Percentiles rank a stretch among this genome's conserved stretches.
These are phyloP conservation scores for Philypnodon macrostomus DNA, from an alignment of 2,797 vertebrate genomes.

Conservation along the genomic window DNA sequence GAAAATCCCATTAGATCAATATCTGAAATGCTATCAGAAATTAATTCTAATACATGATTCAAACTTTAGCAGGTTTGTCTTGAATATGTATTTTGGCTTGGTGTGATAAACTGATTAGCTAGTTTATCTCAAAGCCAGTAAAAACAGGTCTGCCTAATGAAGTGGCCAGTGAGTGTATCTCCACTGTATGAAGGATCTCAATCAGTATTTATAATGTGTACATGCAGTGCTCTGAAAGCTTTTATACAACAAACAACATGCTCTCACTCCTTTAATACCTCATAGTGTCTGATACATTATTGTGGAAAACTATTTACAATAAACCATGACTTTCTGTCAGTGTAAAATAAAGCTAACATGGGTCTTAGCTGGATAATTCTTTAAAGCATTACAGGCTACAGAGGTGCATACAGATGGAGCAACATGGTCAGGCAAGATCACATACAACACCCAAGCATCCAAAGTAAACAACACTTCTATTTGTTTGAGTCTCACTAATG, in stretches of 20 bases:
- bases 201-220: too few relatives aligned
- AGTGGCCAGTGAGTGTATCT: too few relatives aligned
- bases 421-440: constrained; percentile 24
- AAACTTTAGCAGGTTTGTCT: too few relatives aligned
- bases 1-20: too few relatives aligned
- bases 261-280: constrained; percentile 71
- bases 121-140: too few relatives aligned
- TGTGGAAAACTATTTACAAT: constrained; percentile 75
- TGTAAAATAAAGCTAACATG: constrained; percentile 59
- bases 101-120: too few relatives aligned
- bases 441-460: constrained; percentile 22
- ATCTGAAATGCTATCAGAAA: too few relatives aligned
- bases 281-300: constrained; percentile 58
- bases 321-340: constrained; percentile 53
- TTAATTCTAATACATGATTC: too few relatives aligned
- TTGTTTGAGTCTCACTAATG: constrained; percentile 8
- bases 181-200: too few relatives aligned
- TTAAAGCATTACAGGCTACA: constrained; percentile 67
- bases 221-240: too few relatives aligned
- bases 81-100: too few relatives aligned
- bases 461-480: constrained; percentile 31
- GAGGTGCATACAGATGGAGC: constrained; percentile 36
- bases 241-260: constrained; percentile 10
- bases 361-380: constrained; percentile 46
- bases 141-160: too few relatives aligned